Evolutionary conservation across 2,797 vertebrate genomes (phyloP).

Genomic region (Anolis apletophallus): DNA sequence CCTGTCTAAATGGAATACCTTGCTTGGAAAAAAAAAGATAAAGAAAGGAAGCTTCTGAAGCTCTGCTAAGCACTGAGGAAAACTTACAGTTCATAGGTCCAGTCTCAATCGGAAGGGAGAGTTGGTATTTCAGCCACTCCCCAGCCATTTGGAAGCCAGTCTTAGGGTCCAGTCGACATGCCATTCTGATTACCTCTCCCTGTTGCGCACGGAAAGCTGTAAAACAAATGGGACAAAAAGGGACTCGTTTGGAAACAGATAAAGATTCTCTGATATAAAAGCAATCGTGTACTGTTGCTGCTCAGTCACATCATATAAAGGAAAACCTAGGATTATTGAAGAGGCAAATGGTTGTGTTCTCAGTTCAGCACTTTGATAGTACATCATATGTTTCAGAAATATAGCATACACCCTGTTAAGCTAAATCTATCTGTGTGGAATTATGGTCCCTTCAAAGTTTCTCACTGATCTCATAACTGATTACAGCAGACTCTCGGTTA

Average conservation of each 20-base stretch:
- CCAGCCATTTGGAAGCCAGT: constrained; percentile 91
- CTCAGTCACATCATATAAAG: not conserved
- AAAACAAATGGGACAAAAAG: constrained; percentile 17
- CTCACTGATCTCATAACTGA: not conserved
- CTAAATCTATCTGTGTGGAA: not conserved
- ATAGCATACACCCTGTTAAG: not conserved
- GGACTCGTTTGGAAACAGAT: not conserved
- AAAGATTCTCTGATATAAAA: constrained; percentile 1
- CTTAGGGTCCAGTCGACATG: constrained; percentile 88
- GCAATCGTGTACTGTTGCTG: not conserved
- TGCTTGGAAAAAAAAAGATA: constrained; percentile 23
- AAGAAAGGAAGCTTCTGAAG: not conserved
- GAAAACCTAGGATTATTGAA: not conserved
- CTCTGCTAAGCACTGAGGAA: not conserved
- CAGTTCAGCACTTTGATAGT: not conserved
- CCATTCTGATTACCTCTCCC: constrained; percentile 88
- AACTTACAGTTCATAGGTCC: constrained; percentile 85
- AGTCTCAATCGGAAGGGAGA: constrained; percentile 82
- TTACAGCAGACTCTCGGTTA: no score
- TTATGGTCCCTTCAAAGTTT: not conserved
- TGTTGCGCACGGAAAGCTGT: constrained; percentile 92
- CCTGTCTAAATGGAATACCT: constrained; percentile 27
- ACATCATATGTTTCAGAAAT: not conserved
- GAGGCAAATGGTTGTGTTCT: not conserved
- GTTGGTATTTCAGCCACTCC: constrained; percentile 91